Conservation (phyloP, 2,113 vertebrate species). For the Haliaeetus leucogaster region DNA sequence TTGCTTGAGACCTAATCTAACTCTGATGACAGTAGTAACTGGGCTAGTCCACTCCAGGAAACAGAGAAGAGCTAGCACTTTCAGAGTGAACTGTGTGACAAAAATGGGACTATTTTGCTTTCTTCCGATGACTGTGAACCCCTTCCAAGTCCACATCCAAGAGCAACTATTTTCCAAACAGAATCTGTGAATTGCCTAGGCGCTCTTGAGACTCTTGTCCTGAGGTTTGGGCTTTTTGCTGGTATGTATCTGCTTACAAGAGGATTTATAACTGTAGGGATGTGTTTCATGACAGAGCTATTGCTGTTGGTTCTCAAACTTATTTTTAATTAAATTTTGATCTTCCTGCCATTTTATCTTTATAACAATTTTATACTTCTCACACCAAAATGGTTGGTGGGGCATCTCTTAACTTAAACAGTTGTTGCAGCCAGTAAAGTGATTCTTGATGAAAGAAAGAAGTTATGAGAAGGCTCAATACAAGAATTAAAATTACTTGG, state of each 20-base stretch:
- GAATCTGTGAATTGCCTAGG: background rate
- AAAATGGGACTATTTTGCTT: background rate
- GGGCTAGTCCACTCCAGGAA: background rate
- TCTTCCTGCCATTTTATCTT: background rate
- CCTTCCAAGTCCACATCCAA: background rate
- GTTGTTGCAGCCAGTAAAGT: background rate
- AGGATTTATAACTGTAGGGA: background rate
- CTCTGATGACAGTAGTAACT: background rate
- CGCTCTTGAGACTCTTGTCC: background rate
- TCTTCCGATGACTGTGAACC: background rate
- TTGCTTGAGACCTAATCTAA: background rate
- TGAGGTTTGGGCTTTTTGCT: background rate
- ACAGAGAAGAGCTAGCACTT: background rate
- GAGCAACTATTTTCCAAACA: background rate
- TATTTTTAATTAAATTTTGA: background rate
- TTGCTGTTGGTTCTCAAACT: background rate
- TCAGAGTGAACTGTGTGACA: background rate
- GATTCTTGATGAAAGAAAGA: background rate
- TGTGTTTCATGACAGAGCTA: background rate
- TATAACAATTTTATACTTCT: background rate
- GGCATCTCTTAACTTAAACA: background rate
- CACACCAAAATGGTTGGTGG: background rate
- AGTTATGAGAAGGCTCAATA: background rate
- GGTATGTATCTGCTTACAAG: background rate
- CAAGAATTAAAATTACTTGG: background rate